Percentiles rank a stretch among this genome's conserved stretches.
These are phyloP conservation scores for Diabrotica balteata DNA, from an alignment of 2,888 invertebrate genomes.

Conservation along the genomic window DNA sequence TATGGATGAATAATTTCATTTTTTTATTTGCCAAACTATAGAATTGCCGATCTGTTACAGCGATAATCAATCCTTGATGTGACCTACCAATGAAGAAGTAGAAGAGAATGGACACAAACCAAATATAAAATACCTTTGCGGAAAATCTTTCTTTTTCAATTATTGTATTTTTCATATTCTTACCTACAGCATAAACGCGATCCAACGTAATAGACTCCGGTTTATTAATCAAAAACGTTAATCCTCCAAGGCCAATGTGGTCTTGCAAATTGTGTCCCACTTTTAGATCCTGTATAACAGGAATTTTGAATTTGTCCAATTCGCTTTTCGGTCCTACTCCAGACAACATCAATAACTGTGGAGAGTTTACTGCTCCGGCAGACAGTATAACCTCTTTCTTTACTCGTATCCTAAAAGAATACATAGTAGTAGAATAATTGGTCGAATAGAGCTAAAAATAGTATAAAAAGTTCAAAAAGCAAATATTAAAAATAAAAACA, in stretches of 20 bases:
- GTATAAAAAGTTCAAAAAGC: too few relatives aligned
- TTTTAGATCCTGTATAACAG: constrained; percentile 78
- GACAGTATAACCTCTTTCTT: constrained; percentile 87
- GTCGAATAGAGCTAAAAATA: too few relatives aligned
- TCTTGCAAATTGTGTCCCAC: constrained; percentile 91
- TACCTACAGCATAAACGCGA: constrained; percentile 73
- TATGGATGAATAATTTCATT: too few relatives aligned
- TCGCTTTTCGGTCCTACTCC: constrained; percentile 83
- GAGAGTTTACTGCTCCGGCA: constrained; percentile 91
- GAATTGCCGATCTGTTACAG: too few relatives aligned
- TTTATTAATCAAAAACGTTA: constrained; percentile 82
- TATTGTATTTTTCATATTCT: constrained; percentile 9
- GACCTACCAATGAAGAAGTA: too few relatives aligned
- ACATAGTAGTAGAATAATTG: too few relatives aligned
- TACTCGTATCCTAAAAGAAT: constrained; percentile 69
- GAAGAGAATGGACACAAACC: too few relatives aligned
- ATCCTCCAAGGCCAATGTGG: constrained; percentile 85
- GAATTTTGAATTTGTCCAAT: constrained; percentile 76
- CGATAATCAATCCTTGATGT: too few relatives aligned
- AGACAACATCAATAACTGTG: constrained; percentile 92
- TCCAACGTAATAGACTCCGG: constrained; percentile 81
- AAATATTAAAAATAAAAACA: too few relatives aligned
- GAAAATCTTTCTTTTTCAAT: too few relatives aligned
- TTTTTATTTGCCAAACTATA: too few relatives aligned
- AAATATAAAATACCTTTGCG: too few relatives aligned